Evolutionary conservation across 2,888 invertebrate genomes (phyloP), one percentile per base, ranked within the genome.

Genomic region (Andrena marginata): DNA sequence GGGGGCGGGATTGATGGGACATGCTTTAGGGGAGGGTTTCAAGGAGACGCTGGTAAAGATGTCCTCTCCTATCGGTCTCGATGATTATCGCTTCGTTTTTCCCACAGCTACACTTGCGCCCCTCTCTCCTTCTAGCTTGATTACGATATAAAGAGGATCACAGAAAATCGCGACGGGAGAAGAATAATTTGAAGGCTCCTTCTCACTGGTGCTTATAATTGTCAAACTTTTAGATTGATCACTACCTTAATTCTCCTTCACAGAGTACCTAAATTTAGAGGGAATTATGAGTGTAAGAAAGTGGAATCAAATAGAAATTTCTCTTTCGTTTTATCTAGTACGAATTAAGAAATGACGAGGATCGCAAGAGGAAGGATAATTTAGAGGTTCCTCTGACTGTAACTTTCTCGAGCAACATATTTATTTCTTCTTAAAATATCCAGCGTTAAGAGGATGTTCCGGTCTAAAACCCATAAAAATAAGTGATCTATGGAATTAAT

Each of bases 101-200:
- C 49, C 56, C 29, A 48, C 64, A 4, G 26, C 26, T 35, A 54
- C 59, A 26, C 33, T n/a, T 2, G 26, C 49, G 2, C 23, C 20
- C 3, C 6, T 8, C 33, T 16, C 16, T 33, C 6, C 20, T 10
- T 20, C 26, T 48, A 26, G 26, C 64, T 73, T 64, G 48, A 77
- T 73, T 73, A 59, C 64, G 63, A 74, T 56, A 73, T 35, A 29
- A 77, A 64, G 64, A 2, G 56, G 68, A 33, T 35, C 64, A 23
- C 23, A 16, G 33, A 51, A n/a, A 51, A 26, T 72, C 35, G 35
- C 8, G 16, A 51, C 8, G n/a, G 29, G 5, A 13, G 10, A 26
- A 48, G 13, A 31, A 54, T 64, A 64, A 76, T 42, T 63, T 29
- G 35, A 4, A 72, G 42, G 42, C 54, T 42, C 13, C 51, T 35